Evolutionary conservation across 2,113 vertebrate species (phyloP).

Genomic region (Sebastes schlegelii): DNA sequence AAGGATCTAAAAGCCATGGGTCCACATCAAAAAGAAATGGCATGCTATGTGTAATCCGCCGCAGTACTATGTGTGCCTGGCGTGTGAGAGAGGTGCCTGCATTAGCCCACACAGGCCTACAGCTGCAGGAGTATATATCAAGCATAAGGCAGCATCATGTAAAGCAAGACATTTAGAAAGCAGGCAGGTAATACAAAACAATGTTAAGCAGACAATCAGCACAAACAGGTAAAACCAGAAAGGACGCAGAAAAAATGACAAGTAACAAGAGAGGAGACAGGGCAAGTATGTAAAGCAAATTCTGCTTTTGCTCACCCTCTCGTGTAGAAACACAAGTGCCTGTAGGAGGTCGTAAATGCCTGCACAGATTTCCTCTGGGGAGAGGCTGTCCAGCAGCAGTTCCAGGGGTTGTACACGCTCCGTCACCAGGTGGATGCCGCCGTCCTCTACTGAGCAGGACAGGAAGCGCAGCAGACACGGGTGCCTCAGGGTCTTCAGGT

Average conservation of each 20-base stretch:
- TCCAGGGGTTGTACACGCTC: conserved; percentile 93
- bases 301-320: conserved; percentile 85
- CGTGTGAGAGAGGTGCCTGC: no score
- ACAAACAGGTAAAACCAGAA: no score
- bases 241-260: no score
- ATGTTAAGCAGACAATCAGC: not conserved
- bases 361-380: conserved; percentile 92
- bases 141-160: not conserved
- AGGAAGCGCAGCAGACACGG: conserved; percentile 95
- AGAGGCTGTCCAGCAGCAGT: conserved; percentile 86
- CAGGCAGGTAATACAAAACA: not conserved
- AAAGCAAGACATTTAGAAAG: not conserved
- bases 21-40: no score
- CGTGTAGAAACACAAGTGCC: conserved; percentile 94
- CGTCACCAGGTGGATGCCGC: conserved; percentile 93
- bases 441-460: conserved; percentile 92
- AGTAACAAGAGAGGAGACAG: no score
- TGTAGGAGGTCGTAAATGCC: conserved; percentile 95
- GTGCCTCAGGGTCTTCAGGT: conserved; percentile 96
- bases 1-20: no score
- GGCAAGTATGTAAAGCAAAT: no score
- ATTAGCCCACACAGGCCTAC: no score
- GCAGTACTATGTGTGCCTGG: no score
- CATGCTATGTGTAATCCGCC: no score
- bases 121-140: no score